Base-by-base conservation (phyloP, 2,797 vertebrate genomes). In the Girardinus metallicus region DNA sequence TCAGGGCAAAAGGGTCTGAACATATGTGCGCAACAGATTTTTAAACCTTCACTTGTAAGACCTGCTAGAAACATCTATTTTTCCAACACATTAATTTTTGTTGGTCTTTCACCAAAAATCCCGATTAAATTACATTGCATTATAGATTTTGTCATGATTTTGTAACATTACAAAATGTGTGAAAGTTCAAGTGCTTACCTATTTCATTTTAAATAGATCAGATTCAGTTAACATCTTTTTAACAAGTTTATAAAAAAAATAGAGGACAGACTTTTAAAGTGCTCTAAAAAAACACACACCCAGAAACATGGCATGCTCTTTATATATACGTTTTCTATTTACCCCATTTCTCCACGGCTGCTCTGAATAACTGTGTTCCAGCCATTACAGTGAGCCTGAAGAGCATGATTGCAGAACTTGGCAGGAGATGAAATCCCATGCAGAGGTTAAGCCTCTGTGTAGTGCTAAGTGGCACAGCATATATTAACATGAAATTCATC, bases 401-500 rank as follows among this genome's bases (percentile, higher is more conserved):
- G 87, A 88, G 87, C 85, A 79, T 91, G 89, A 92, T 94, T 92
- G 90, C 90, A 86, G 86, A 88, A 89, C 89, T 87, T 87, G 88
- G 88, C 90, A 88, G 91, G 89, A 82, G 87, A 91, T 90, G 89
- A 87, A 90, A 89, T 92, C 88, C 83, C 86, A 88, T 85, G 87
- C 93, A 89, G 90, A 90, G 93, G 92, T 93, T 93, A 93, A 92
- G 88, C 83, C 87, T 87, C 87, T 92, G 84, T 92, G 91, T 87
- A 89, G 86, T 83, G 82, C 87, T 93, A 93, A 94, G 93, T 94
- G 92, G 91, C 90, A 95, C 88, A 92, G 93, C 86, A 93, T 91
- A 93, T 89, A 92, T 93, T 93, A 93, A 92, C 93, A 90, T 81
- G 79, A 95, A 92, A 92, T 91, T 87, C 91, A 90, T 89, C 93